A percentile compares a stretch with the other conserved stretches of the same genome.
phyloP scores from a whole-genome alignment of 2,113 vertebrate genomes.

The Fulmarus glacialis region DNA sequence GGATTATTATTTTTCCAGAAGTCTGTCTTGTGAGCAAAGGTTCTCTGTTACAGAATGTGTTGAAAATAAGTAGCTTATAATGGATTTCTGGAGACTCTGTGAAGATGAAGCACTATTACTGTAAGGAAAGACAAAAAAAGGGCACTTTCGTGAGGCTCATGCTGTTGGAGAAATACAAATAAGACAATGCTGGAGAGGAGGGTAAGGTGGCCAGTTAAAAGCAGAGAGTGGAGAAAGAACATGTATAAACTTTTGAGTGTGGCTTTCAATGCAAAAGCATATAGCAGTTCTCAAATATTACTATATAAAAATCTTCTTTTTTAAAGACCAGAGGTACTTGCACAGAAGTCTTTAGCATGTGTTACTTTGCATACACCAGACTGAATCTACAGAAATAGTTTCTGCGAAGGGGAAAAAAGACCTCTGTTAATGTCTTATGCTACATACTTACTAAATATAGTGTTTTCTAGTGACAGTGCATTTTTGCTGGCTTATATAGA shows the following conservation, averaged over 20 bases:
- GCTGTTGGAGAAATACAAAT: constrained; percentile 4
- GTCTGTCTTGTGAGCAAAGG: constrained; percentile 14
- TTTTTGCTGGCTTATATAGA: neutral
- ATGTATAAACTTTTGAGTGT: neutral
- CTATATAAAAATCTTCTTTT: neutral
- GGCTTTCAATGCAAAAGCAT: neutral
- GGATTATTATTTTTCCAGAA: constrained; percentile 74
- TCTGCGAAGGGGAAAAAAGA: neutral
- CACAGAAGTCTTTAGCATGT: constrained; percentile 5
- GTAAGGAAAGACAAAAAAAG: neutral
- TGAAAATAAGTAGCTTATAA: constrained; percentile 69
- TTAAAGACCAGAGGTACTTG: neutral
- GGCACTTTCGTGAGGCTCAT: neutral
- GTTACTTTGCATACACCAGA: constrained; percentile 24
- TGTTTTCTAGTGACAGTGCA: neutral
- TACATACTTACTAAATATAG: neutral
- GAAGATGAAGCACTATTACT: constrained; percentile 26
- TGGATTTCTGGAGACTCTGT: constrained; percentile 22
- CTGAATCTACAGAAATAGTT: constrained; percentile 17
- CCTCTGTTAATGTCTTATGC: constrained; percentile 12
- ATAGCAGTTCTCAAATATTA: neutral
- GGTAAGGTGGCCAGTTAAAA: neutral
- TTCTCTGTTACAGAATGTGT: constrained; percentile 38
- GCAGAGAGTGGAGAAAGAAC: neutral
- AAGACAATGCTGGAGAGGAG: neutral